phyloP scores from a whole-genome alignment of 2,113 vertebrate species.

The Sisor rabdophorus region DNA sequence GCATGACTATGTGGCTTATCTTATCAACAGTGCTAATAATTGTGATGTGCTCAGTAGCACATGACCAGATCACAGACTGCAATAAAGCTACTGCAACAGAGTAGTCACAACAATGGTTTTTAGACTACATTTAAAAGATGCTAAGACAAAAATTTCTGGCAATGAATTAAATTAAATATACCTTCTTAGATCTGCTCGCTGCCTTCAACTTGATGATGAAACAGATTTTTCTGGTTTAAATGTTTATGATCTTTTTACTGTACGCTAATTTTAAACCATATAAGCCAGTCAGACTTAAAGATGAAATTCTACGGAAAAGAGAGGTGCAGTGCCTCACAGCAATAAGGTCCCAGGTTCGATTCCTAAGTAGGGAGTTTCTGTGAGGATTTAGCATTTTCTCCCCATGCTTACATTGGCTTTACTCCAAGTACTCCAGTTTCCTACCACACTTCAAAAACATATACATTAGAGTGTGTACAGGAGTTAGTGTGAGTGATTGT shows the following conservation, averaged over 20 bases:
- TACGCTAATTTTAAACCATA: not conserved
- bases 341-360: too few relatives aligned
- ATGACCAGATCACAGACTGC: not conserved
- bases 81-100: not conserved
- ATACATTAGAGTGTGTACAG: too few relatives aligned
- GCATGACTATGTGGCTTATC: constrained; percentile 11
- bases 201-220: not conserved
- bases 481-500: too few relatives aligned
- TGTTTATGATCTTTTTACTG: not conserved
- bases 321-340: too few relatives aligned
- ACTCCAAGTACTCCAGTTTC: too few relatives aligned
- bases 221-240: not conserved
- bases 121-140: not conserved
- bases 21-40: constrained; percentile 26
- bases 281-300: constrained; percentile 13
- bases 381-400: too few relatives aligned
- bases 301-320: not conserved
- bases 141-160: too few relatives aligned
- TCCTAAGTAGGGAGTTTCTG: too few relatives aligned
- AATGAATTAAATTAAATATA: too few relatives aligned
- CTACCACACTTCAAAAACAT: too few relatives aligned
- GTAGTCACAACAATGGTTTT: not conserved
- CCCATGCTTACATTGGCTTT: too few relatives aligned
- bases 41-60: constrained; percentile 4
- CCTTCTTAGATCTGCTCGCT: not conserved